Evolutionary conservation across 2,797 vertebrate genomes (phyloP).

Genomic region (Trachurus trachurus): DNA sequence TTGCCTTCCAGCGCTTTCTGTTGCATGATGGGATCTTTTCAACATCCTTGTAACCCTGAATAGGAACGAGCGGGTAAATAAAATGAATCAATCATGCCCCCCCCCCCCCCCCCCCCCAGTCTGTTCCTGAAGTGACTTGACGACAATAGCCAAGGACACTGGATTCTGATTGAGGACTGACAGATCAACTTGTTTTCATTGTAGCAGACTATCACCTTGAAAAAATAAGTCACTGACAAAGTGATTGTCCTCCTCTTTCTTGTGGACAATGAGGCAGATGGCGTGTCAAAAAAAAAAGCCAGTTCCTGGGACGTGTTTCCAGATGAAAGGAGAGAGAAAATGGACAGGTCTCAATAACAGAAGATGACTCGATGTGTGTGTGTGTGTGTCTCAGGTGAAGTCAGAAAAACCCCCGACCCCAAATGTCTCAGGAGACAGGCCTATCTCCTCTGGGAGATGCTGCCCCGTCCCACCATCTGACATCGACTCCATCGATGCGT

Average conservation of each 20-base stretch:
- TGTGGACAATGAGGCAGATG: constrained; percentile 30
- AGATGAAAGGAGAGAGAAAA: constrained; percentile 28
- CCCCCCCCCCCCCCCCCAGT: constrained; percentile 10
- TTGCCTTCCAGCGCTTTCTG: background rate
- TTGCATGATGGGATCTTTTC: constrained; percentile 13
- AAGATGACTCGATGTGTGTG: background rate
- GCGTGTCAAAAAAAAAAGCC: constrained; percentile 26
- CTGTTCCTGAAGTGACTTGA: constrained; percentile 18
- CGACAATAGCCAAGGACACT: constrained; percentile 51
- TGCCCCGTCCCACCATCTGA: constrained; percentile 35
- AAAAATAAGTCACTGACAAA: constrained; percentile 41
- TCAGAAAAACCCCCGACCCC: constrained; percentile 21
- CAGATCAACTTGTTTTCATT: constrained; percentile 46
- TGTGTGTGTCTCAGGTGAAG: constrained; percentile 9
- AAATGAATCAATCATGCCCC: constrained; percentile 15
- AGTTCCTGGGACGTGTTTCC: constrained; percentile 26
- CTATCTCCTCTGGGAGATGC: constrained; percentile 53
- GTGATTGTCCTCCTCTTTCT: constrained; percentile 35
- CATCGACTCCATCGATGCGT: constrained; percentile 54
- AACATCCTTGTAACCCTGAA: constrained; percentile 4
- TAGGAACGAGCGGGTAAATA: background rate
- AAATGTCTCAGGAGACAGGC: constrained; percentile 49
- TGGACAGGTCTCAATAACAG: constrained; percentile 54
- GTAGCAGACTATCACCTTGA: constrained; percentile 34
- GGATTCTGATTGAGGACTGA: constrained; percentile 10